Base-by-base conservation (phyloP, 2,797 vertebrate genomes). In the Neopelma chrysocephalum region DNA sequence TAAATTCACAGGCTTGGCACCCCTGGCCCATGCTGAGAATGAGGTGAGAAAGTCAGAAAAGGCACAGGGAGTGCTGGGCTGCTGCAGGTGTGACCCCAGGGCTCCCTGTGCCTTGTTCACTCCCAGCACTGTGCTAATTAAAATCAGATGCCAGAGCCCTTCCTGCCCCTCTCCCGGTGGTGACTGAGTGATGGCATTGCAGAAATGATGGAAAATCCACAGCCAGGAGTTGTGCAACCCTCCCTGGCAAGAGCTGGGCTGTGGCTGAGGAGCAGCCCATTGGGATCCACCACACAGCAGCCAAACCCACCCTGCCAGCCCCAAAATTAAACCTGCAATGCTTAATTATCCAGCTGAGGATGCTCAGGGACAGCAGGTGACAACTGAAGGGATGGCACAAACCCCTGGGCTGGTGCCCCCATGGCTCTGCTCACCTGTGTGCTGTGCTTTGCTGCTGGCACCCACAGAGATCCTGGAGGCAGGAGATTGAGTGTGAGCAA, bases 351-450 rank as follows among this genome's bases (percentile, higher is more conserved):
- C n/a, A 31, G 47, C 12, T 2, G 85, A 70, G 48, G 83, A 43
- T 22, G 32, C 27, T 61, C 60, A 42, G 57, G 0, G 1, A n/a
- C 45, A 61, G n/a, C 34, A 15, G 36, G 31, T 9, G 12, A 69
- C 32, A 21, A 20, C 17, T 0, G 11, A 38, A 0, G 1, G 51
- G 40, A n/a, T 3, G 4, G 43, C 57, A 29, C 51, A 40, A 53
- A 56, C 53, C 31, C 57, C 36, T 19, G n/a, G 69, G 40, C 32
- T 7, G 2, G 54, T 60, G 15, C 45, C 47, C 36, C 50, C 65
- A 34, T 0, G 0, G 42, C 58, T 60, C 54, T 0, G 1, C 58
- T 58, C 79, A 26, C 31, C 9, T 5, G 0, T n/a, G 64, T 38
- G 8, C 54, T 5, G 4, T 27, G 56, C 53, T 75, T 53, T 54